A percentile compares a stretch with the other conserved stretches of the same genome.
phyloP scores from a whole-genome alignment of 2,888 invertebrate species.

The Caradrina kadenii region DNA sequence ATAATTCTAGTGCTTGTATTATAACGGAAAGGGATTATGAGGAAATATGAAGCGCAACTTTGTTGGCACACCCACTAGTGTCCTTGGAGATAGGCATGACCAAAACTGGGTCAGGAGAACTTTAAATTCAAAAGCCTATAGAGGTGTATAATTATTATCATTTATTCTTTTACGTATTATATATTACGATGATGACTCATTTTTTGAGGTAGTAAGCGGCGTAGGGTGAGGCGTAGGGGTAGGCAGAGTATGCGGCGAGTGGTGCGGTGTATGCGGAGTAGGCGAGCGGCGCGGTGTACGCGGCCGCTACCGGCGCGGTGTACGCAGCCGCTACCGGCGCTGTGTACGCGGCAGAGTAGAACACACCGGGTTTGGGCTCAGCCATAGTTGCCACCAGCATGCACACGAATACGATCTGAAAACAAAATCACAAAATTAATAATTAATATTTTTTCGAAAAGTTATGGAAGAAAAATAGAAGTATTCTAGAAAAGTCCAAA shows the following conservation, averaged over 20 bases:
- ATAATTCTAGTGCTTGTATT: too few species aligned
- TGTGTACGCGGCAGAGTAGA: slow-evolving; percentile 70
- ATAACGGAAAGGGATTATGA: too few species aligned
- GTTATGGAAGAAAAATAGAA: not conserved
- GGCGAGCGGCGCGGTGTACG: slow-evolving; percentile 81
- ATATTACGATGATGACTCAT: not conserved
- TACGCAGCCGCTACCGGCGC: slow-evolving; percentile 74
- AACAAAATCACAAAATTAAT: slow-evolving; percentile 47
- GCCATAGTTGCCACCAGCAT: slow-evolving; percentile 81
- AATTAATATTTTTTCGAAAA: slow-evolving; percentile 28
- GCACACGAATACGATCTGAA: slow-evolving; percentile 86
- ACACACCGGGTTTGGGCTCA: slow-evolving; percentile 70
- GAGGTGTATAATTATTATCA: not conserved
- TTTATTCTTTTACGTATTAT: slow-evolving; percentile 26
- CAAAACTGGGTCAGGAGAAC: too few species aligned
- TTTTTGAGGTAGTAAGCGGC: slow-evolving; percentile 67
- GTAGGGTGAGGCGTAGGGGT: slow-evolving; percentile 73
- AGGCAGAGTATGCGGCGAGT: slow-evolving; percentile 73
- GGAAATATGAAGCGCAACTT: too few species aligned
- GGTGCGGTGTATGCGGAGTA: slow-evolving; percentile 78
- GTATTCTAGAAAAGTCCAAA: not conserved
- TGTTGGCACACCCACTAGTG: too few species aligned
- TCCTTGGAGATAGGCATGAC: too few species aligned
- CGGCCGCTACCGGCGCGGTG: slow-evolving; percentile 79
- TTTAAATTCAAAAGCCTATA: slow-evolving; percentile 16